phyloP scores from a whole-genome alignment of 2,797 vertebrate genomes.

The Paguma larvata region DNA sequence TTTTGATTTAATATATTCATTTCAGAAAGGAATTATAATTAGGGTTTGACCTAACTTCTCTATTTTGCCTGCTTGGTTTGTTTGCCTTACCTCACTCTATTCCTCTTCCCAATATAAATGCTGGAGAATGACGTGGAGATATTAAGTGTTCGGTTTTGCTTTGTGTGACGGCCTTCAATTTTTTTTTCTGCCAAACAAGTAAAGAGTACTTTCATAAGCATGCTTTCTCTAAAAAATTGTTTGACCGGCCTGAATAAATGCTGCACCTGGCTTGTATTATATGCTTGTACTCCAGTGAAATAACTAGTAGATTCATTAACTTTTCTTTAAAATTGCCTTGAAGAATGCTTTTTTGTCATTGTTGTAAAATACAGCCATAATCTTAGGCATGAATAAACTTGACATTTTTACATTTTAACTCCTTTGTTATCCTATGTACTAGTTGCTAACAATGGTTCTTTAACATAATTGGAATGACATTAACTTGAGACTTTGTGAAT shows the following conservation, averaged over 20 bases:
- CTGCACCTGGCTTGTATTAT: conserved; percentile 74
- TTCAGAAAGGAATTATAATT: conserved; percentile 74
- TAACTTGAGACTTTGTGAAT: conserved; percentile 58
- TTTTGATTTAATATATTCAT: conserved; percentile 81
- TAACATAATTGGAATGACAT: conserved; percentile 60
- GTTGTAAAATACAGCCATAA: conserved; percentile 52
- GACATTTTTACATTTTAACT: conserved; percentile 64
- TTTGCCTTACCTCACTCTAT: conserved; percentile 74
- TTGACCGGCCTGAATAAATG: conserved; percentile 82
- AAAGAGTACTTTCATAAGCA: conserved; percentile 79
- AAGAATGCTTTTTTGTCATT: conserved; percentile 50
- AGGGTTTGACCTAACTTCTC: conserved; percentile 77
- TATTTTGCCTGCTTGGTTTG: conserved; percentile 86
- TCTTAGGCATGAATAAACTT: conserved; percentile 61
- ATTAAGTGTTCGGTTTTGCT: conserved; percentile 71
- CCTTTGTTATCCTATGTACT: conserved; percentile 69
- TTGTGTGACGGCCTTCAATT: conserved; percentile 64
- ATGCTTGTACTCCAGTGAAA: conserved; percentile 66
- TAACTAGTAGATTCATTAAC: conserved; percentile 59
- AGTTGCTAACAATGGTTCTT: conserved; percentile 74
- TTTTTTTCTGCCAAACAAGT: conserved; percentile 75
- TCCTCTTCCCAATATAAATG: conserved; percentile 63
- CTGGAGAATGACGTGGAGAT: conserved; percentile 81
- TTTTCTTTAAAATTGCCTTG: conserved; percentile 64
- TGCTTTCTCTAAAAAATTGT: conserved; percentile 76